These are phyloP conservation scores for Glaucomys volans DNA, from an alignment of 2,113 vertebrate species.

Conservation along the genomic window DNA sequence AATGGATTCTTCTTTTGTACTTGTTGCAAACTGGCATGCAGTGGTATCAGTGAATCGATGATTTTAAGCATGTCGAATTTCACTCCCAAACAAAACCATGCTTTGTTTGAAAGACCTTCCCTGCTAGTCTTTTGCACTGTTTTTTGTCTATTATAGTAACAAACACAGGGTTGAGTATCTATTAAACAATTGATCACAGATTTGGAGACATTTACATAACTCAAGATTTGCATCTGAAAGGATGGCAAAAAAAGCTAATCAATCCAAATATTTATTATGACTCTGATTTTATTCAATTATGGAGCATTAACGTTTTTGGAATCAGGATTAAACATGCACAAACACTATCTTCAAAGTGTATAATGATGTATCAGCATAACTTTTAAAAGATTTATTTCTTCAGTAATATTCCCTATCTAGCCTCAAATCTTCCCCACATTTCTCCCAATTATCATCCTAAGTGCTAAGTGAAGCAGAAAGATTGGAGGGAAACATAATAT, in stretches of 20 bases:
- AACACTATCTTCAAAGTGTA: not conserved
- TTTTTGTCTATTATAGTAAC: not conserved
- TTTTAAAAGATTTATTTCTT: not conserved
- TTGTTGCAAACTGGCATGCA: not conserved
- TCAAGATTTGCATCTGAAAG: not conserved
- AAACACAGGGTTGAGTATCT: not conserved
- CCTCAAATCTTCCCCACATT: not conserved
- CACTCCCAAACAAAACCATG: not conserved
- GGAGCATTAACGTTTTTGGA: not conserved
- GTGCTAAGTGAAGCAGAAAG: not conserved
- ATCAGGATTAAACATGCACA: conserved; percentile 1
- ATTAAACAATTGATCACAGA: not conserved
- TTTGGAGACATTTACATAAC: not conserved
- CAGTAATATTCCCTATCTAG: not conserved
- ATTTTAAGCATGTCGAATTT: conserved; percentile 6
- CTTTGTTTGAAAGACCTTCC: not conserved
- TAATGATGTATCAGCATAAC: not conserved
- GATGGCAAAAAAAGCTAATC: not conserved
- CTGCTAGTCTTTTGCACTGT: not conserved
- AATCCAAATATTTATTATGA: not conserved
- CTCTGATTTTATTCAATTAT: not conserved
- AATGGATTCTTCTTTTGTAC: not conserved
- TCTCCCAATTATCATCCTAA: not conserved
- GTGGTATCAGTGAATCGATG: not conserved
- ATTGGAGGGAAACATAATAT: not conserved